Evolutionary conservation across 2,113 vertebrate genomes (phyloP).

Genomic region (Equus quagga): DNA sequence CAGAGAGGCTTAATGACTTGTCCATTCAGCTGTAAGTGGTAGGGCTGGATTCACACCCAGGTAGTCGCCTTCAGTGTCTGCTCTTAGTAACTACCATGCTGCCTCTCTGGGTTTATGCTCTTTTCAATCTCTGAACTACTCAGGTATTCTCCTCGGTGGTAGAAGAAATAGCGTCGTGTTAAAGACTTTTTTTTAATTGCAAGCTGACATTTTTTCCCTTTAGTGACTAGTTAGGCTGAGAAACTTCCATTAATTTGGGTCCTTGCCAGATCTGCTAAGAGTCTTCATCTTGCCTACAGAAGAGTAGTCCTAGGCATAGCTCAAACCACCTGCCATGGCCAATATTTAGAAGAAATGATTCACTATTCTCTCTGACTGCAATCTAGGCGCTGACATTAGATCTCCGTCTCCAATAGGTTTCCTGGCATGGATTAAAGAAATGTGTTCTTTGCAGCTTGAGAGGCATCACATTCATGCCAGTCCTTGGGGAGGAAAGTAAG

Average conservation of each 20-base stretch:
- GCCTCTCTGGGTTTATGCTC: neutral
- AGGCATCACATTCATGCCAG: neutral
- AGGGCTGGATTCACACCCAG: neutral
- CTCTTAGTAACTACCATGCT: neutral
- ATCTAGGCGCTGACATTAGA: neutral
- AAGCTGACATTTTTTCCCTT: neutral
- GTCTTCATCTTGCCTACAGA: neutral
- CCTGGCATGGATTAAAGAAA: neutral
- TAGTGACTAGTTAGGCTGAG: neutral
- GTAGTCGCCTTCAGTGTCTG: neutral
- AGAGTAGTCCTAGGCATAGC: neutral
- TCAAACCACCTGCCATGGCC: neutral
- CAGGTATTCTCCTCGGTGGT: neutral
- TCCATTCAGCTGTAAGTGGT: neutral
- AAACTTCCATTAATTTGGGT: neutral
- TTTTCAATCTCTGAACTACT: neutral
- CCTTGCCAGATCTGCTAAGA: neutral
- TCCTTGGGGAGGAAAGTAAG: neutral
- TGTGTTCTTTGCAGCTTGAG: neutral
- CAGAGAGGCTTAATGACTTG: neutral
- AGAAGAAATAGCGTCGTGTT: neutral
- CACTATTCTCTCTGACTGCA: neutral
- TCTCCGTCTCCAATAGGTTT: neutral
- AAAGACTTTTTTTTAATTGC: neutral
- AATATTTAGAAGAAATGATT: neutral